phyloP scores from a whole-genome alignment of 1,140 invertebrate genomes.

The Diorhabda sublineata region DNA sequence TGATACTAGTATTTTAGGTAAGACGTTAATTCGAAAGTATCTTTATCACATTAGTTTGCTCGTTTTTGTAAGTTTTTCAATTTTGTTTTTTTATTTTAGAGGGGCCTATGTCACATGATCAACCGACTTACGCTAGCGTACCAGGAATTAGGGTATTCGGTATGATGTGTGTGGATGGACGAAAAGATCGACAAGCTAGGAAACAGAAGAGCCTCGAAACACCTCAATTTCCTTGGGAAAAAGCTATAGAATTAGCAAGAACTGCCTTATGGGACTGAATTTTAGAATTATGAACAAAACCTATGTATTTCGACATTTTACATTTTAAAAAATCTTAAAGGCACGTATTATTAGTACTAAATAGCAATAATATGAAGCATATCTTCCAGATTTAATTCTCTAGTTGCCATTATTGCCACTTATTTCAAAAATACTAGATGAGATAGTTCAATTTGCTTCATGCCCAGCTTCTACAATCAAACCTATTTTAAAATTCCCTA shows the following conservation, averaged over 20 bases:
- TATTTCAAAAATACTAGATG: too few relatives aligned
- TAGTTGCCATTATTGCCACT: too few relatives aligned
- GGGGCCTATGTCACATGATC: conserved; percentile 89
- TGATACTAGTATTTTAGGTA: conserved; percentile 75
- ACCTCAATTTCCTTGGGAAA: conserved; percentile 67
- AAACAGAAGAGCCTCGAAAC: conserved; percentile 51
- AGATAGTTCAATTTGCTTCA: too few relatives aligned
- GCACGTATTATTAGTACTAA: too few relatives aligned
- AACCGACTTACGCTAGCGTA: conserved; percentile 88
- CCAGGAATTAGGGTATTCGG: conserved; percentile 88
- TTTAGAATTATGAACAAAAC: not conserved
- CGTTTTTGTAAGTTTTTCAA: not conserved
- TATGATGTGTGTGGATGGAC: conserved; percentile 78
- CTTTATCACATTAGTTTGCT: not conserved
- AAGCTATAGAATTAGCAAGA: conserved; percentile 60
- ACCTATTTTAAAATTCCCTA: too few relatives aligned
- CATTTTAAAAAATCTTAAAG: not conserved
- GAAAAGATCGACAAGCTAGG: conserved; percentile 50
- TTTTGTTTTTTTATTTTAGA: conserved; percentile 54
- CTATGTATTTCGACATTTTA: not conserved
- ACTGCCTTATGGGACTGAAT: conserved; percentile 57
- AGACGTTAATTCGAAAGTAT: conserved; percentile 32
- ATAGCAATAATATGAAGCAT: too few relatives aligned
- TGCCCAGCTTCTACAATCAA: too few relatives aligned
- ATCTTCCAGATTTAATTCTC: too few relatives aligned